Evolutionary conservation across 2,888 invertebrate genomes (phyloP).

Genomic region (Agrenia bidenticulata): DNA sequence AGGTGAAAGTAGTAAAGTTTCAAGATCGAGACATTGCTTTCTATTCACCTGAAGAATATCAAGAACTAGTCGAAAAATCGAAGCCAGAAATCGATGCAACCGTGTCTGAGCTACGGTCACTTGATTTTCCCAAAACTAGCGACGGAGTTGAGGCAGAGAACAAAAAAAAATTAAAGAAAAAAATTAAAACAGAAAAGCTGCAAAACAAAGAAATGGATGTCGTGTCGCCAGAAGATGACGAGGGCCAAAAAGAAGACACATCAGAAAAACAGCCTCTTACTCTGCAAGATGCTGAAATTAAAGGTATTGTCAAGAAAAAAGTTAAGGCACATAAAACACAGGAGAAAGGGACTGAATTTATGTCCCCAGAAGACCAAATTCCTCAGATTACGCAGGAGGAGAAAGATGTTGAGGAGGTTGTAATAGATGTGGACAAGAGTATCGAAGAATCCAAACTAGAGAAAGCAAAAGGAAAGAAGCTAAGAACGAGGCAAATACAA

Average conservation of each 20-base stretch:
- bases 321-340: constrained; percentile 4
- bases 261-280: constrained; percentile 18
- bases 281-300: constrained; percentile 50
- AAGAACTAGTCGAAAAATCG: neutral
- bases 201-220: neutral
- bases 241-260: neutral
- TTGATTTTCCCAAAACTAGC: constrained; percentile 1
- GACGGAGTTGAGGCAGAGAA: neutral
- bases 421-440: neutral
- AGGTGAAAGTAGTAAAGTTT: neutral
- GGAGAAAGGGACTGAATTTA: constrained; percentile 63
- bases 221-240: neutral
- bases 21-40: constrained; percentile 1
- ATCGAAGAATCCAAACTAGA: neutral
- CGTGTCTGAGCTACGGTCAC: too few relatives aligned
- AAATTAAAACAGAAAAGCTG: neutral
- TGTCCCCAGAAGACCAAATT: constrained; percentile 65
- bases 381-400: too few relatives aligned
- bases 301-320: constrained; percentile 59
- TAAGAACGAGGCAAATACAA: neutral
- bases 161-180: constrained; percentile 7
- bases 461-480: neutral
- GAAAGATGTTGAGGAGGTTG: neutral
- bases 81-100: too few relatives aligned
- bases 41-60: constrained; percentile 4